Base-by-base conservation (phyloP, 2,797 vertebrate species). In the Buceros bicornis region DNA sequence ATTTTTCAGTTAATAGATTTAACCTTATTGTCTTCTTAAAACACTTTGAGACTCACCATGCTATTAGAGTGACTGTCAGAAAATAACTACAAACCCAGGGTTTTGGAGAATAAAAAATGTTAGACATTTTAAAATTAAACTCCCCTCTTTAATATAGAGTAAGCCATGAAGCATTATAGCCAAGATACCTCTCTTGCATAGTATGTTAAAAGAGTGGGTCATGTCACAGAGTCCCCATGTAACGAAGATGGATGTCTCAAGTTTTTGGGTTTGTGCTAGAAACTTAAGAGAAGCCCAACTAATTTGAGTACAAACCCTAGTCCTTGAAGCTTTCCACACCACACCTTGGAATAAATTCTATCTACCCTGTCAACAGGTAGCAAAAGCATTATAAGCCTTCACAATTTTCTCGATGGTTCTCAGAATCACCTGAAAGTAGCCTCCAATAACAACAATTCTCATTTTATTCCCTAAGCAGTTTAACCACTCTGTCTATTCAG, bases 31-130 rank as follows among this genome's bases (percentile, higher is more conserved):
- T 16, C 18, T 54, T 57, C n/a, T 65, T 28, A 45, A 76, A 80
- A 71, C 16, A 65, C 20, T 70, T 12, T 24, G 11, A 80, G 64
- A 84, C 25, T 7, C 21, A 10, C 20, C 5, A 8, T 17, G 25
- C 42, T 69, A 57, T 11, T 42, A 56, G 33, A 85, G 19, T 10
- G 16, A 81, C 57, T 8, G 29, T 29, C 29, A 50, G 56, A 83
- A 21, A 58, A 2, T 18, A 70, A 54, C 13, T 26, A 43, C 5
- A 89, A 67, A 0, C 3, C 11, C 3, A 1, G 5, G 0, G 48
- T n/a, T 31, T 69, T 6, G 7, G n/a, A 62, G n/a, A 86, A 54
- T 10, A 54, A 54, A 42, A 65, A 7, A 43, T 42, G 19, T 13
- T 58, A 24, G 47, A 57, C 61, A 43, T 18, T 16, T 24, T 13